phyloP scores from a whole-genome alignment of 2,113 vertebrate genomes.

The Otis tarda region DNA sequence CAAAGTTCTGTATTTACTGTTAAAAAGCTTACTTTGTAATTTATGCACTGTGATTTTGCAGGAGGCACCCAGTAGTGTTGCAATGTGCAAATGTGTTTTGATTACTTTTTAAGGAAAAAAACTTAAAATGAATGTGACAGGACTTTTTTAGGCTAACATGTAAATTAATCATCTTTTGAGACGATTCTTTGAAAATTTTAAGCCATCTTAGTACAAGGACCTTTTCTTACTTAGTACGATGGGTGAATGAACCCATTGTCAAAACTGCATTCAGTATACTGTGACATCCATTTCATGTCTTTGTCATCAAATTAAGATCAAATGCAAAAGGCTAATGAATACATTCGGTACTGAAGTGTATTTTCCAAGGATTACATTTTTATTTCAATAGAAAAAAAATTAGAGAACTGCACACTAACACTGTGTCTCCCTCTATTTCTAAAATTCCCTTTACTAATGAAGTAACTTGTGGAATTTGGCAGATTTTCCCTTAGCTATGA shows the following conservation, averaged over 20 bases:
- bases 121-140: not conserved
- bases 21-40: slow-evolving; percentile 9
- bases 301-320: slow-evolving; percentile 51
- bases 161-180: slow-evolving; percentile 1
- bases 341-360: not conserved
- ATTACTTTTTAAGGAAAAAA: not conserved
- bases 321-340: slow-evolving; percentile 18
- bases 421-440: not conserved
- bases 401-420: not conserved
- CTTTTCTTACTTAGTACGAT: not conserved
- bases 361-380: slow-evolving; percentile 40
- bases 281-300: slow-evolving; percentile 21
- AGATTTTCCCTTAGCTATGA: slow-evolving; percentile 12
- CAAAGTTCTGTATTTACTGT: not conserved
- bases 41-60: slow-evolving; percentile 4
- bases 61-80: not conserved
- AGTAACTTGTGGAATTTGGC: slow-evolving; percentile 50
- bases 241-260: not conserved
- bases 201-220: slow-evolving; percentile 1
- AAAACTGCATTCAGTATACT: slow-evolving; percentile 18
- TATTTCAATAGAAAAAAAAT: not conserved
- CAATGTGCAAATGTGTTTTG: slow-evolving; percentile 6
- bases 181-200: slow-evolving; percentile 4
- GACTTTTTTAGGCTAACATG: not conserved
- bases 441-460: slow-evolving; percentile 21